These are phyloP conservation scores for Holacanthella duospinosa DNA, from an alignment of 2,888 invertebrate species.

Conservation along the genomic window DNA sequence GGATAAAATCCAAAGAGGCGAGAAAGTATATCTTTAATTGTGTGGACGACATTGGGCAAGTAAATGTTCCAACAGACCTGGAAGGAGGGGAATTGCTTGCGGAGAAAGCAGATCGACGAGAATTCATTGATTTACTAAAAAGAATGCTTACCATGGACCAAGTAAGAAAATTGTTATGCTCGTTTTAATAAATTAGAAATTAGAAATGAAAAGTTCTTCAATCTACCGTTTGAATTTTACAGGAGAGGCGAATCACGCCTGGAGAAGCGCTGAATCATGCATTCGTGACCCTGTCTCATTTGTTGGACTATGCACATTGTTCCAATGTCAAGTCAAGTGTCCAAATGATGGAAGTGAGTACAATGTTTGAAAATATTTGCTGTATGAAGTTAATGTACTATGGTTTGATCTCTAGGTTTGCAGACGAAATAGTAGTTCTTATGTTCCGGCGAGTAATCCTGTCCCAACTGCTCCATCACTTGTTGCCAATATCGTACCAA, in stretches of 20 bases:
- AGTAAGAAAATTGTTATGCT: conserved; percentile 52
- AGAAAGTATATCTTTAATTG: conserved; percentile 99
- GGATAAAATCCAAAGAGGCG: conserved; percentile 97
- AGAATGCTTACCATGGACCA: conserved; percentile 98
- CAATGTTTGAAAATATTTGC: too few species aligned
- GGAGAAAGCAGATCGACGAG: conserved; percentile 91
- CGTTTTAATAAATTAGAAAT: background rate
- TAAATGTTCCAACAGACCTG: conserved; percentile 91
- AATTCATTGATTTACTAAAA: conserved; percentile 95
- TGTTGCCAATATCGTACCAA: conserved; percentile 65
- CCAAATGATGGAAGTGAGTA: conserved; percentile 81
- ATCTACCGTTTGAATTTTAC: conserved; percentile 33
- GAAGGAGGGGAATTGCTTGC: conserved; percentile 92
- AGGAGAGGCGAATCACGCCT: conserved; percentile 89
- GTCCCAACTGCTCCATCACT: conserved; percentile 41
- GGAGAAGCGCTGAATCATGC: conserved; percentile 91
- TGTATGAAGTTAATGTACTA: too few species aligned
- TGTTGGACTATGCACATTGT: conserved; percentile 92
- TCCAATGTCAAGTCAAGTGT: conserved; percentile 94
- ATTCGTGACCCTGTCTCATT: conserved; percentile 83
- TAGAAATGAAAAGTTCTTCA: background rate
- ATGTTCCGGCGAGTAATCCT: conserved; percentile 28
- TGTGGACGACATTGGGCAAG: conserved; percentile 94
- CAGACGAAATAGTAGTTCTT: conserved; percentile 15
- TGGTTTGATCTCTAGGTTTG: conserved; percentile 18